These are phyloP conservation scores for Peromyscus maniculatus DNA, from an alignment of 2,113 vertebrate species.

Conservation along the genomic window DNA sequence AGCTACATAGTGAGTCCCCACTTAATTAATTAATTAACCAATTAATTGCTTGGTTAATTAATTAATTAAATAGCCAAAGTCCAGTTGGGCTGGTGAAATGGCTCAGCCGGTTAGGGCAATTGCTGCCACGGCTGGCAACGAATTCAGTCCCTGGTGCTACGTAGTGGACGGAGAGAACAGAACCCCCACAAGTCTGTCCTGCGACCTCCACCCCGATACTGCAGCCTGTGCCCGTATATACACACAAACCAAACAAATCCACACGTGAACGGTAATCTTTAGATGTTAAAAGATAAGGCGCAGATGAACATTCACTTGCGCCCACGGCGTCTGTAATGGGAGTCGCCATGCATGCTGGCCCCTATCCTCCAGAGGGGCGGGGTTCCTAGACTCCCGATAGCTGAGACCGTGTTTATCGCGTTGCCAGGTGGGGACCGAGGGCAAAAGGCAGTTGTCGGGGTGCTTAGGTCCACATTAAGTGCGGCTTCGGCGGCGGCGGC, in stretches of 20 bases:
- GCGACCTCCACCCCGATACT: background rate
- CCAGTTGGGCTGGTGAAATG: too few relatives aligned
- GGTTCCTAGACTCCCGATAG: constrained; percentile 12
- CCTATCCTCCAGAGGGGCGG: background rate
- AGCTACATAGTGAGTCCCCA: background rate
- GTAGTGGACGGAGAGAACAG: background rate
- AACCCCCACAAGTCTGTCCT: background rate
- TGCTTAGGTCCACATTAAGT: constrained; percentile 63
- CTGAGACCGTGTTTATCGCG: background rate
- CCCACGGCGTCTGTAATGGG: background rate
- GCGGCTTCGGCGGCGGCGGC: background rate
- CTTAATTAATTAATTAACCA: background rate
- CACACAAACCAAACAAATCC: background rate
- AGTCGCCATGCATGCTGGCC: background rate
- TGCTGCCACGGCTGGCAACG: background rate
- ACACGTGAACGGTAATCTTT: too few relatives aligned
- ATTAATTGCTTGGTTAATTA: too few relatives aligned
- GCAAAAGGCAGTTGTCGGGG: constrained; percentile 64
- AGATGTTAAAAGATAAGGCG: too few relatives aligned
- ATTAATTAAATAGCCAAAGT: background rate
- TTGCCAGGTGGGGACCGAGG: constrained; percentile 67
- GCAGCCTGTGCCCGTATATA: too few relatives aligned
- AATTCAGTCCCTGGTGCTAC: accelerated
- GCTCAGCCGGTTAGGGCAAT: background rate
- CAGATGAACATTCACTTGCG: background rate